These are phyloP conservation scores for Busseola fusca DNA, from an alignment of 2,888 invertebrate genomes.

Conservation along the genomic window DNA sequence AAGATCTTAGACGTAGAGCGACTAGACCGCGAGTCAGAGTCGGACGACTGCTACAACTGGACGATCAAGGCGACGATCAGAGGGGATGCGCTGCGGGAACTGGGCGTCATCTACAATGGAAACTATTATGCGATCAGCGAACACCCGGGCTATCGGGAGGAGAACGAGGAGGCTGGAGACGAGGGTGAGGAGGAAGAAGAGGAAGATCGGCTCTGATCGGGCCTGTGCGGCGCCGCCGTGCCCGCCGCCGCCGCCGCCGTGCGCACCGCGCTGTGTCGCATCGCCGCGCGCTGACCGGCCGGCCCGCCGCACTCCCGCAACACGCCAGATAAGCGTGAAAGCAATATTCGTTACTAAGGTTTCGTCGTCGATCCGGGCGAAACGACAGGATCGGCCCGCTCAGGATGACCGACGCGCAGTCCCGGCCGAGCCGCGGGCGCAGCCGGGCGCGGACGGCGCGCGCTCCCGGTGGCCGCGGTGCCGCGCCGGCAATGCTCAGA, in stretches of 20 bases:
- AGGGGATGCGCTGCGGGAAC: constrained; percentile 96
- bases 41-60: constrained; percentile 98
- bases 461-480: constrained; percentile 43
- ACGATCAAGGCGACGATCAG: constrained; percentile 98
- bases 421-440: constrained; percentile 32
- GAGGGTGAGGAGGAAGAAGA: constrained; percentile 96
- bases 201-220: constrained; percentile 91
- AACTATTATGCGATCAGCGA: constrained; percentile 98
- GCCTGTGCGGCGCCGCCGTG: constrained; percentile 87
- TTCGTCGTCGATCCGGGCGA: constrained; percentile 51
- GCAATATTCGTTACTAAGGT: constrained; percentile 59
- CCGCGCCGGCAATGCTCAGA: constrained; percentile 59
- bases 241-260: constrained; percentile 83
- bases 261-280: constrained; percentile 82
- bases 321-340: constrained; percentile 51
- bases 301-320: constrained; percentile 60
- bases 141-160: constrained; percentile 97
- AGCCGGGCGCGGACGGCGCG: constrained; percentile 30
- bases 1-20: constrained; percentile 98
- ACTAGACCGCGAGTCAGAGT: constrained; percentile 96
- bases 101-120: constrained; percentile 98
- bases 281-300: constrained; percentile 79
- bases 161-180: constrained; percentile 95
- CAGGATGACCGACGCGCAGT: constrained; percentile 33
- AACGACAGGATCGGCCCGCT: constrained; percentile 34